Base-by-base conservation (phyloP, 2,797 vertebrate genomes). In the Holocentrus rufus region DNA sequence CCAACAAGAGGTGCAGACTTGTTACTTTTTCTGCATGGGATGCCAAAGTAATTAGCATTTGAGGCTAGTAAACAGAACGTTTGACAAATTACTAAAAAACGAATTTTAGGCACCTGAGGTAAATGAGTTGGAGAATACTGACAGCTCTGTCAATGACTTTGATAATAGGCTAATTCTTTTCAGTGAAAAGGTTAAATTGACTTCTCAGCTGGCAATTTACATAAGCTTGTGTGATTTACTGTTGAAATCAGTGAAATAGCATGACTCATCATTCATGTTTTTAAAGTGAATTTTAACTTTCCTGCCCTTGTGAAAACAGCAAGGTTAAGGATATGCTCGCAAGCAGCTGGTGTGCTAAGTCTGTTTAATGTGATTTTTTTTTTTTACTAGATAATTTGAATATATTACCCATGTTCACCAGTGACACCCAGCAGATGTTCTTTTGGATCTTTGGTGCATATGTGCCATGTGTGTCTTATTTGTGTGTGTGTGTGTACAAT, bases 361-460 rank as follows among this genome's bases (percentile, higher is more conserved):
- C 59, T 73, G 11, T 60, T 70, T 69, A 72, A 69, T 72, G 62
- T 72, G 11, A 75, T 66, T 42, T 67, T 64, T 66, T 79, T 64
- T 3, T 31, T 31, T 31, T 31, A 65, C n/a, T 23, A 39, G 20
- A 81, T 85, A 25, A 76, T 79, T 20, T 72, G 55, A 81, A 78
- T 73, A 60, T 39, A 89, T 86, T 70, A 82, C 13, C 65, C 44
- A 23, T 25, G 42, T 50, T 59, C 46, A 76, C 34, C 52, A 27
- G 46, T 65, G 76, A 77, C 76, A 84, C 44, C 7, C 36, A 65
- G 63, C 87, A 84, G 86, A 77, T 89, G 82, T 44, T 78, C 67
- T 46, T 54, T 39, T 57, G 55, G 30, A 69, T 78, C 46, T 31
- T 69, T 63, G 31, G 55, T 15, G 22, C 31, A 31, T 0, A 31